These are phyloP conservation scores for Cataglyphis albicans DNA, from an alignment of 2,888 invertebrate genomes.

Conservation along the genomic window DNA sequence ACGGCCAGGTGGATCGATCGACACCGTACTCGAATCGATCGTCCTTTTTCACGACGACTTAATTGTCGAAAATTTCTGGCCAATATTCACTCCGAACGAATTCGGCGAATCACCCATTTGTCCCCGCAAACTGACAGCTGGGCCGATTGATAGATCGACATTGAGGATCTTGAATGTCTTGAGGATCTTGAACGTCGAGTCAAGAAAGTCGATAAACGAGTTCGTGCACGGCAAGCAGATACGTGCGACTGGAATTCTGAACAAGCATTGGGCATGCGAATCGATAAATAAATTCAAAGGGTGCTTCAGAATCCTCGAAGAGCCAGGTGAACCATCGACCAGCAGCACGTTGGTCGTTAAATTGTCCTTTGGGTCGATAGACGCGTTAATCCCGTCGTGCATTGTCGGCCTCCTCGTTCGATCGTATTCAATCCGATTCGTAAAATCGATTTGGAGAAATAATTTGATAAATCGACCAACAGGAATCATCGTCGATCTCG, in stretches of 20 bases:
- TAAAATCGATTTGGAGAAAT: slow-evolving; percentile 10
- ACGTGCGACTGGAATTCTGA: slow-evolving; percentile 32
- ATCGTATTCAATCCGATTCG: slow-evolving; percentile 15
- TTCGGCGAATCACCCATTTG: slow-evolving; percentile 15
- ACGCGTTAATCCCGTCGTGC: slow-evolving; percentile 17
- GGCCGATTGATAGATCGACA: slow-evolving; percentile 25
- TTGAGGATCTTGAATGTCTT: too few species aligned
- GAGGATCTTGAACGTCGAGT: not conserved
- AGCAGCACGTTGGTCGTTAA: slow-evolving; percentile 7
- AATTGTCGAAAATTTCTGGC: slow-evolving; percentile 10
- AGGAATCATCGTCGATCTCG: not conserved
- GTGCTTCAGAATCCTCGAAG: slow-evolving; percentile 27
- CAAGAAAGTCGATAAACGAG: slow-evolving; percentile 11
- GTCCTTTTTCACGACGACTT: not conserved
- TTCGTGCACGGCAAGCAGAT: slow-evolving; percentile 3
- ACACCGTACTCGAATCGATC: slow-evolving; percentile 50
- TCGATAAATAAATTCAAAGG: slow-evolving; percentile 26
- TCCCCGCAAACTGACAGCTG: not conserved
- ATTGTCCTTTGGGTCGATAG: slow-evolving; percentile 15
- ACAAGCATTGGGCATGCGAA: slow-evolving; percentile 26
- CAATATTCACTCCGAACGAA: not conserved
- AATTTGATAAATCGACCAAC: not conserved
- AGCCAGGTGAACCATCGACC: slow-evolving; percentile 14
- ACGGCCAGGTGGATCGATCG: slow-evolving; percentile 56
- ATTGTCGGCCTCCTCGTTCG: not conserved